phyloP scores from a whole-genome alignment of 2,113 vertebrate species.

The Oplegnathus fasciatus region DNA sequence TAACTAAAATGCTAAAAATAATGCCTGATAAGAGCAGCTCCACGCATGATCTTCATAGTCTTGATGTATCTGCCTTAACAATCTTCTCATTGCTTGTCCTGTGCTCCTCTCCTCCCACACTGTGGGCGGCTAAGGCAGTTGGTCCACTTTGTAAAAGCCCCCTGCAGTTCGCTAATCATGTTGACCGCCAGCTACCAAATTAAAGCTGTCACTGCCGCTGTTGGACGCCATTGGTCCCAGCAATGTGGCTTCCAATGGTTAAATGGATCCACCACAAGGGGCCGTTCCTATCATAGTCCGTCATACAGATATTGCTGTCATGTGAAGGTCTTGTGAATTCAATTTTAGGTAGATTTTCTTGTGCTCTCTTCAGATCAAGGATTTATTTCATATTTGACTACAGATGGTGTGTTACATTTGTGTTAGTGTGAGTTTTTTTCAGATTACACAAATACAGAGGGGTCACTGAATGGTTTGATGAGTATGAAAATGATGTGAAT shows the following conservation, averaged over 20 bases:
- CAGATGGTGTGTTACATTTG: not conserved
- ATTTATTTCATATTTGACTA: conserved; percentile 9
- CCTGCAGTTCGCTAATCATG: conserved; percentile 80
- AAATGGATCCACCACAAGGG: conserved; percentile 74
- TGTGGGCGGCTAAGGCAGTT: conserved; percentile 58
- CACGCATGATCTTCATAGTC: conserved; percentile 14
- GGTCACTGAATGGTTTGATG: too few species aligned
- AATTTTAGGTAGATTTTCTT: conserved; percentile 11
- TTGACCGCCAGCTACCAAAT: conserved; percentile 78
- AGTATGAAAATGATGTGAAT: too few species aligned
- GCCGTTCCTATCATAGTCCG: conserved; percentile 67
- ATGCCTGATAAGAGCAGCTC: conserved; percentile 25
- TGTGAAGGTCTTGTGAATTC: conserved; percentile 16
- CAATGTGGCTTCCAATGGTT: conserved; percentile 67
- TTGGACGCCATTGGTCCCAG: conserved; percentile 62
- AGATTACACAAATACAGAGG: not conserved
- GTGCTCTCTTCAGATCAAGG: conserved; percentile 18
- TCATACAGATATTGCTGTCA: conserved; percentile 36
- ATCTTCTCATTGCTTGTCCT: conserved; percentile 48
- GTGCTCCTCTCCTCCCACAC: conserved; percentile 57
- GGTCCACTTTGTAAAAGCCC: conserved; percentile 76
- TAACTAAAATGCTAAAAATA: conserved; percentile 26
- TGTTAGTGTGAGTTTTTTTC: not conserved
- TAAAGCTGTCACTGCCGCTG: conserved; percentile 78
- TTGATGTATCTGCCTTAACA: conserved; percentile 27